Evolutionary conservation across 2,888 invertebrate species (phyloP), one percentile per base, ranked within the genome.

Genomic region (Apeira syringaria): DNA sequence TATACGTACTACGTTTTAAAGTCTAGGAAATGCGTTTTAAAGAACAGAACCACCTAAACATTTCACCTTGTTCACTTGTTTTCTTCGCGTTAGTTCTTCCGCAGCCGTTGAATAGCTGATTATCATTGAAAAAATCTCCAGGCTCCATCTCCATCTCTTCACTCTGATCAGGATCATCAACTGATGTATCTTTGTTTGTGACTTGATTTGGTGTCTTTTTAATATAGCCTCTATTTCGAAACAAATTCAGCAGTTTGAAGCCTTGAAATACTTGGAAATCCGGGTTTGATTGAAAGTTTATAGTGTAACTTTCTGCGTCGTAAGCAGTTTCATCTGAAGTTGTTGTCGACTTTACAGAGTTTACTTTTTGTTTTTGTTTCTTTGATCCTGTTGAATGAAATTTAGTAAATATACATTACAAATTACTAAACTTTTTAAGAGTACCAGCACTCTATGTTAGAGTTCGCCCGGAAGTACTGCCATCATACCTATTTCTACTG

Each of bases 261-360:
- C 81, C 80, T 64, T 83, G 73, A 24, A 88, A 52, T 2, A 84
- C 80, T 55, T 83, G 76, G 37, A 87, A 89, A 56, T 87, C 74
- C 25, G 87, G 88, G 27, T 78, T 78, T 0, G 87, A 75, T 30
- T 80, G 78, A 34, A 78, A 86, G 45, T 61, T 79, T 11, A 87
- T 68, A 1, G 77, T 76, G 44, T 77, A 74, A 37, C 74, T 80
- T 53, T 76, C 76, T 3, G 67, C 59, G 28, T 71, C 56, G 25
- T 64, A 62, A 11, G 52, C 39, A 3, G 48, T 42, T 36, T 77
- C 70, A 6, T 67, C 68, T 4, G 69, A 61, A 11, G 57, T 42
- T 5, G 59, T 61, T 1, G 66, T 56, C 12, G 74, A 39, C 60
- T 76, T 81, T 24, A 54, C 40, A 26, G 81, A 78, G 42, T 54